A percentile compares a stretch with the other conserved stretches of the same genome.
These are phyloP conservation scores for Seriola aureovittata DNA, from an alignment of 2,113 vertebrate species.

Conservation along the genomic window DNA sequence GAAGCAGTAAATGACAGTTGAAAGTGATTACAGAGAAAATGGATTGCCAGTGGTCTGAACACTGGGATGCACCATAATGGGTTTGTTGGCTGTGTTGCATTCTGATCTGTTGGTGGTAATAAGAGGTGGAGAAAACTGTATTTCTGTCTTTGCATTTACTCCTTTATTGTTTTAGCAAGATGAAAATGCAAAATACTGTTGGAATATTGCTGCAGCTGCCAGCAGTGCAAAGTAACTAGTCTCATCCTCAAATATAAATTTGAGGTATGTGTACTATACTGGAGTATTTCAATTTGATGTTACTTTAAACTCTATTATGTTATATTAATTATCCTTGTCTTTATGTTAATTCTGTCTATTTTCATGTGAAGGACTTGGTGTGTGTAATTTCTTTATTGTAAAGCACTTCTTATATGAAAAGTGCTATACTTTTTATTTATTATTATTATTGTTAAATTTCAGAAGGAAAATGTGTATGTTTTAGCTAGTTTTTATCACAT, in stretches of 20 bases:
- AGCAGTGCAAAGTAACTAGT: background rate
- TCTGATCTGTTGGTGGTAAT: conserved; percentile 2
- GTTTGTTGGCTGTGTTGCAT: conserved; percentile 1
- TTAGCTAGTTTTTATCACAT: too few species aligned
- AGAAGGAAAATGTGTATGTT: too few species aligned
- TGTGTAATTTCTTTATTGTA: too few species aligned
- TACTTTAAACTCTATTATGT: too few species aligned
- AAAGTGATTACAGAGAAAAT: conserved; percentile 20
- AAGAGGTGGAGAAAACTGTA: background rate
- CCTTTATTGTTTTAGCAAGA: background rate
- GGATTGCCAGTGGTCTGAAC: background rate
- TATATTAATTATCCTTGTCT: too few species aligned
- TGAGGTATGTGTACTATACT: too few species aligned
- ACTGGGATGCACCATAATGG: background rate
- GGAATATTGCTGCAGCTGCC: conserved; percentile 3
- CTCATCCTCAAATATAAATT: background rate
- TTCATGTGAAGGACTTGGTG: too few species aligned
- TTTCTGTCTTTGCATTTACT: background rate
- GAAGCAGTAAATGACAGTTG: background rate
- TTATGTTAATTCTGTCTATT: too few species aligned
- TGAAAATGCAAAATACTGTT: background rate
- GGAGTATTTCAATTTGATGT: too few species aligned
- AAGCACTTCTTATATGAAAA: too few species aligned
- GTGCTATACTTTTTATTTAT: too few species aligned
- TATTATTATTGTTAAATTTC: too few species aligned